Evolutionary conservation across 2,113 vertebrate species (phyloP), one percentile per base, ranked within the genome.

Genomic region (Balaenoptera acutorostrata): DNA sequence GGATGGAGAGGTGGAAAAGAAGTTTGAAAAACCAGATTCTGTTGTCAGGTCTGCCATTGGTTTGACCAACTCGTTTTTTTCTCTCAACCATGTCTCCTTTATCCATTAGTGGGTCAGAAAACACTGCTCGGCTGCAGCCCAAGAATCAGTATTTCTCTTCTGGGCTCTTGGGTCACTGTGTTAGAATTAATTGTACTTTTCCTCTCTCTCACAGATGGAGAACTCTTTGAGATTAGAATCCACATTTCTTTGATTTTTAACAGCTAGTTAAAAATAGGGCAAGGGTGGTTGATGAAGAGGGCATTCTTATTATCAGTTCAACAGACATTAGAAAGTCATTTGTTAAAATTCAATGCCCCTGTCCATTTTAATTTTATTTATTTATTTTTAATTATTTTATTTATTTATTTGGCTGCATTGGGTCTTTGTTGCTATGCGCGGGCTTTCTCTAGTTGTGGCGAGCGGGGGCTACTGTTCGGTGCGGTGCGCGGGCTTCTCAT

Each of bases 351-450:
- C 25, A 91, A 33, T 21, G 8, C 18, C 21, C 41, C 14, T 20
- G 49, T 91, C 36, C 3, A 31, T 39, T 77, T 88, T 71, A 36
- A 9, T 33, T 1, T 33, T 52, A 52, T 52, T 52, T 52, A 52
- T 52, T 52, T 52, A 49, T 49, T 49, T 49, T 49, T 4, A 49
- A 49, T 49, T 13, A 49, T 52, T 41, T 41, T 52, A 17, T 17
- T 52, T 52, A 52, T 52, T 17, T 52, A 17, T 18, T 17, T 52
- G 52, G 52, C 52, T 52, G 52, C 52, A 18, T 52, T 18, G 52
- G 52, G 52, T 52, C 1, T 52, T 15, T 52, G 52, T 52, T 52
- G 15, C 52, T 52, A 5, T 1, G 49, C 15, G 5, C 0, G 15
- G 49, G 49, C 49, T 52, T 52, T 52, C 49, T 52, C 49, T 52